Evolutionary conservation across 1,140 invertebrate genomes (phyloP).

Genomic region (Chironomus striatipennis): DNA sequence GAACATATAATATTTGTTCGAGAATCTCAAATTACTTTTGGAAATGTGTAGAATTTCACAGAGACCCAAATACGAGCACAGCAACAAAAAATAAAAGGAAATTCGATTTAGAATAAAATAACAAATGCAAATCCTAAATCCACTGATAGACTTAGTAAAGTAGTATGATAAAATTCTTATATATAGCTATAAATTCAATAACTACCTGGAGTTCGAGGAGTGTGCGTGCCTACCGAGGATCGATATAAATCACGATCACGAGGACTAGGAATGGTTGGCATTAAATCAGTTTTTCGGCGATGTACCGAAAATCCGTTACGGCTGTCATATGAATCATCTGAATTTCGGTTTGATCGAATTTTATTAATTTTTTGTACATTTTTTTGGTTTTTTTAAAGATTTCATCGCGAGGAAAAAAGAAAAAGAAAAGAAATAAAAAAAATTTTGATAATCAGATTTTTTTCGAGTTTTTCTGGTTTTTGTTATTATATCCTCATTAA

Average conservation of each 20-base stretch:
- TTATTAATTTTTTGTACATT: no score
- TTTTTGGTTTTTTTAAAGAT: slow-evolving; percentile 28
- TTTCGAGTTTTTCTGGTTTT: no score
- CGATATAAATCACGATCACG: slow-evolving; percentile 47
- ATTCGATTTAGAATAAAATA: neutral
- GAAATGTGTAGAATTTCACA: no score
- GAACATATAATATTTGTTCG: no score
- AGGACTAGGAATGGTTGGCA: slow-evolving; percentile 75
- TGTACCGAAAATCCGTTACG: slow-evolving; percentile 44
- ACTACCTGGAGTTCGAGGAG: slow-evolving; percentile 61
- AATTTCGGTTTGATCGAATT: neutral
- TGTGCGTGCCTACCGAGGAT: slow-evolving; percentile 46
- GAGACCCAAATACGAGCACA: neutral
- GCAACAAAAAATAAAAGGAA: neutral
- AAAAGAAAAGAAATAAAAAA: slow-evolving; percentile 24
- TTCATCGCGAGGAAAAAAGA: neutral
- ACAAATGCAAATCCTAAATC: neutral
- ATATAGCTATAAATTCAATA: slow-evolving; percentile 17
- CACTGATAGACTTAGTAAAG: no score
- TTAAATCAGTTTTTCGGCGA: slow-evolving; percentile 77
- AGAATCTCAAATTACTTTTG: no score
- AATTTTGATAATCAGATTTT: slow-evolving; percentile 26
- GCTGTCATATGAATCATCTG: slow-evolving; percentile 15
- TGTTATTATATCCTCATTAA: no score
- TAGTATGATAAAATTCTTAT: no score